These are phyloP conservation scores for Philereme transversata DNA, from an alignment of 2,888 invertebrate genomes.

Conservation along the genomic window DNA sequence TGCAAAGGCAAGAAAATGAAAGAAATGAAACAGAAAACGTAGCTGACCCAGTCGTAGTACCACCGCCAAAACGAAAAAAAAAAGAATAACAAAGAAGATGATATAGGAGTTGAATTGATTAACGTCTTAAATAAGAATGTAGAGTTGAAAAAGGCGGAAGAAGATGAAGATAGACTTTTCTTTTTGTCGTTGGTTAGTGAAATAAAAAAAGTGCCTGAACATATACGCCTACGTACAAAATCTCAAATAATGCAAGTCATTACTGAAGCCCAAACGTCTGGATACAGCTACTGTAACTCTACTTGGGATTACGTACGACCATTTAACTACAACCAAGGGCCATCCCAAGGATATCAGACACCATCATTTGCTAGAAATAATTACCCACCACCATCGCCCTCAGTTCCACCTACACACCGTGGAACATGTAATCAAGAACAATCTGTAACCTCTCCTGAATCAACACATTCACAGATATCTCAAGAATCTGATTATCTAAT, in stretches of 20 bases:
- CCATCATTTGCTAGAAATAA: conserved; percentile 34
- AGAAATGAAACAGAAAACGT: conserved; percentile 27
- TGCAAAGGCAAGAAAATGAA: conserved; percentile 27
- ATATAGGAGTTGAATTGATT: conserved; percentile 28
- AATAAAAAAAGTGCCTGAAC: conserved; percentile 33
- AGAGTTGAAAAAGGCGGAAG: conserved; percentile 26
- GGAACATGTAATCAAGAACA: conserved; percentile 30
- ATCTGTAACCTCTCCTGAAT: conserved; percentile 30
- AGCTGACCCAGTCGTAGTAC: conserved; percentile 22
- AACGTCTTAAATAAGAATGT: conserved; percentile 31
- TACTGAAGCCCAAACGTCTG: conserved; percentile 36
- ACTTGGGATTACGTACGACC: conserved; percentile 30
- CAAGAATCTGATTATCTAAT: conserved; percentile 28
- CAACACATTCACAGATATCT: conserved; percentile 30
- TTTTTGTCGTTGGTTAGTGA: conserved; percentile 34
- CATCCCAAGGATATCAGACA: conserved; percentile 34
- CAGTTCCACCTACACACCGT: conserved; percentile 30
- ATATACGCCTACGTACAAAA: conserved; percentile 36
- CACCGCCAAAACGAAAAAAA: conserved; percentile 27
- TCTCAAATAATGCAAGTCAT: conserved; percentile 36
- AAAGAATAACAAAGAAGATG: conserved; percentile 27
- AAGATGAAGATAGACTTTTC: conserved; percentile 24
- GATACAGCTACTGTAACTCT: conserved; percentile 27
- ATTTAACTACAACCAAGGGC: conserved; percentile 33
- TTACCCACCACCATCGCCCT: conserved; percentile 31